Conservation (phyloP, 2,797 vertebrate species). For the Pseudochaenichthys georgianus region DNA sequence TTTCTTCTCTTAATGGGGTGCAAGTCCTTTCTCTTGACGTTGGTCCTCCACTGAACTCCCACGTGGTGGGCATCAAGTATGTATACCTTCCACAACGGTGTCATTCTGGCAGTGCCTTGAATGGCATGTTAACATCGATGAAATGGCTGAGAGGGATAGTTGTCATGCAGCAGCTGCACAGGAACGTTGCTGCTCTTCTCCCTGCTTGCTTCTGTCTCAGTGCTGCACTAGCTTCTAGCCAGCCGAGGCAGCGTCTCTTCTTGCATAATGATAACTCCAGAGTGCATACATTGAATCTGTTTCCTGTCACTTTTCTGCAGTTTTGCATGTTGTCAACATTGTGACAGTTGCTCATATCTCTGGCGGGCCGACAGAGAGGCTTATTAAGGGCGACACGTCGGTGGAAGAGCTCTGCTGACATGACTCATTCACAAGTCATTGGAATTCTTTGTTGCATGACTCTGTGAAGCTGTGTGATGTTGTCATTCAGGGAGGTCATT, state of each 20-base stretch:
- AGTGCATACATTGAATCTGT: slow-evolving; percentile 72
- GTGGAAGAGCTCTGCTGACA: slow-evolving; percentile 31
- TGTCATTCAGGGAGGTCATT: slow-evolving; percentile 30
- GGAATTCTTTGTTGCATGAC: slow-evolving; percentile 33
- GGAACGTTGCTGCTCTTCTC: slow-evolving; percentile 49
- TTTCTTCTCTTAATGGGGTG: slow-evolving; percentile 33
- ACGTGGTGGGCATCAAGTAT: slow-evolving; percentile 49
- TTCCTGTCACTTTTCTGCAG: slow-evolving; percentile 56
- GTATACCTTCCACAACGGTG: slow-evolving; percentile 38
- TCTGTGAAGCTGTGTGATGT: slow-evolving; percentile 13
- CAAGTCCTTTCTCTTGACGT: slow-evolving; percentile 21
- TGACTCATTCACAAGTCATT: slow-evolving; percentile 41
- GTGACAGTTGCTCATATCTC: slow-evolving; percentile 62
- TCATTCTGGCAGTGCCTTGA: slow-evolving; percentile 24
- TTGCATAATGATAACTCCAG: slow-evolving; percentile 71
- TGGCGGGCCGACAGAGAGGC: slow-evolving; percentile 41
- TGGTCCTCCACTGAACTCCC: slow-evolving; percentile 47
- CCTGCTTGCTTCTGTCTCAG: slow-evolving; percentile 46
- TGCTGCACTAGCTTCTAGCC: slow-evolving; percentile 60
- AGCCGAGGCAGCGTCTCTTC: slow-evolving; percentile 55
- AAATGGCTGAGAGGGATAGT: slow-evolving; percentile 50
- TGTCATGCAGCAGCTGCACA: slow-evolving; percentile 62
- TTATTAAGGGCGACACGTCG: slow-evolving; percentile 56
- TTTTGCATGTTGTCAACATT: slow-evolving; percentile 50
- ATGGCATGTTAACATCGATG: slow-evolving; percentile 55